These are phyloP conservation scores for Conopomorpha cramerella DNA, from an alignment of 1,140 invertebrate species.

Conservation along the genomic window DNA sequence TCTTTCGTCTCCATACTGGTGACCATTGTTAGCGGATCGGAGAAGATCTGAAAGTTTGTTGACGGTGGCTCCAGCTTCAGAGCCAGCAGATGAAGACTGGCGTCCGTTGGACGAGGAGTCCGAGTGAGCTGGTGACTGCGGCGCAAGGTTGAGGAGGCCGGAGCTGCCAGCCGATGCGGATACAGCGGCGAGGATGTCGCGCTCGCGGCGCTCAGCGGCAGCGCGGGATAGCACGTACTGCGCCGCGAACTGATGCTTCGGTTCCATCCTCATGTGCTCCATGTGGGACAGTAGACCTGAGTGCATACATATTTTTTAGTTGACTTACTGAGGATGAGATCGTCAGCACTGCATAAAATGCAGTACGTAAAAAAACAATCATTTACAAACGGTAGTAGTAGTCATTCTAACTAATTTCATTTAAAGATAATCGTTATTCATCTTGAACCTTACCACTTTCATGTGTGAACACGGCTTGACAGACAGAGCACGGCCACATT, in stretches of 20 bases:
- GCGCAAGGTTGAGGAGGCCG: slow-evolving; percentile 63
- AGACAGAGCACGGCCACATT: slow-evolving; percentile 94
- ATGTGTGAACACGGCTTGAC: slow-evolving; percentile 91
- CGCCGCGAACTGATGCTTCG: slow-evolving; percentile 93
- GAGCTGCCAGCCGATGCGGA: slow-evolving; percentile 64
- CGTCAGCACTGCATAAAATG: no score
- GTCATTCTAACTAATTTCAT: no score
- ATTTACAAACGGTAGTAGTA: no score
- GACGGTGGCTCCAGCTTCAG: slow-evolving; percentile 74
- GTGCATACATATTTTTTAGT: slow-evolving; percentile 11
- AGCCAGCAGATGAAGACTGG: slow-evolving; percentile 76
- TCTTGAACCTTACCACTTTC: slow-evolving; percentile 77
- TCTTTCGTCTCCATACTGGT: slow-evolving; percentile 68
- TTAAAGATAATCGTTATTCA: no score
- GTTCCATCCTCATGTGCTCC: slow-evolving; percentile 97
- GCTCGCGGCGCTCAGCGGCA: slow-evolving; percentile 84
- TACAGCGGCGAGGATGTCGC: slow-evolving; percentile 77
- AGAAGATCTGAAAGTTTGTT: slow-evolving; percentile 73
- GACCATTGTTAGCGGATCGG: slow-evolving; percentile 60
- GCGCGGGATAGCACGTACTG: slow-evolving; percentile 90
- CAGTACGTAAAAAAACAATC: no score
- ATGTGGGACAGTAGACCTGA: slow-evolving; percentile 89
- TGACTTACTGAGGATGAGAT: no score
- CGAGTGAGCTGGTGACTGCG: slow-evolving; percentile 80
- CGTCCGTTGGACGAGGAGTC: slow-evolving; percentile 81